phyloP scores from a whole-genome alignment of 1,140 invertebrate species.

The Stegodyphus dumicola region DNA sequence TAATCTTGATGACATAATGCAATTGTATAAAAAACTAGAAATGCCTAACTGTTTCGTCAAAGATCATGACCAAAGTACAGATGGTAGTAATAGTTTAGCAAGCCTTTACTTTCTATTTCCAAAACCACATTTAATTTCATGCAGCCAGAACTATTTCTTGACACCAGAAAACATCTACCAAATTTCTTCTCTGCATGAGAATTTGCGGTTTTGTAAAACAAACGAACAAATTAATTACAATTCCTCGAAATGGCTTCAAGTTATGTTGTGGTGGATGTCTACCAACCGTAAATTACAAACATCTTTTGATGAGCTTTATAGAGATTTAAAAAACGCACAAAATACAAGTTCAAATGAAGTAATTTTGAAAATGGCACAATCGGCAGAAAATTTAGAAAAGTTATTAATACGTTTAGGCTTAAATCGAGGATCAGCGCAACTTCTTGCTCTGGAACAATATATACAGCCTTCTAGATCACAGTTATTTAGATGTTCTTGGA shows the following conservation, averaged over 20 bases:
- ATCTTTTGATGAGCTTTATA: neutral
- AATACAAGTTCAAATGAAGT: neutral
- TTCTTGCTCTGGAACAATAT: neutral
- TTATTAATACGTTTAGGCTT: neutral
- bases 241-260: neutral
- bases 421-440: constrained; percentile 6
- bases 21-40: neutral
- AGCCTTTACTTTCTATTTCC: neutral
- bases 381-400: neutral
- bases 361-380: neutral
- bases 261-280: constrained; percentile 19
- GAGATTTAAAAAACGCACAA: neutral
- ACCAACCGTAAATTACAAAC: neutral
- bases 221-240: neutral
- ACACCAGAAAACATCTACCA: no score
- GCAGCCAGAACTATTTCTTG: neutral
- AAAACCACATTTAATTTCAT: neutral
- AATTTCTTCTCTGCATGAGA: neutral
- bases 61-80: neutral
- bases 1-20: neutral
- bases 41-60: neutral
- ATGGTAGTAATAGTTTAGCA: neutral
- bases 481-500: neutral
- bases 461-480: neutral
- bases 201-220: neutral